Base-by-base conservation (phyloP, 2,888 invertebrate species). In the Xylota sylvarum region DNA sequence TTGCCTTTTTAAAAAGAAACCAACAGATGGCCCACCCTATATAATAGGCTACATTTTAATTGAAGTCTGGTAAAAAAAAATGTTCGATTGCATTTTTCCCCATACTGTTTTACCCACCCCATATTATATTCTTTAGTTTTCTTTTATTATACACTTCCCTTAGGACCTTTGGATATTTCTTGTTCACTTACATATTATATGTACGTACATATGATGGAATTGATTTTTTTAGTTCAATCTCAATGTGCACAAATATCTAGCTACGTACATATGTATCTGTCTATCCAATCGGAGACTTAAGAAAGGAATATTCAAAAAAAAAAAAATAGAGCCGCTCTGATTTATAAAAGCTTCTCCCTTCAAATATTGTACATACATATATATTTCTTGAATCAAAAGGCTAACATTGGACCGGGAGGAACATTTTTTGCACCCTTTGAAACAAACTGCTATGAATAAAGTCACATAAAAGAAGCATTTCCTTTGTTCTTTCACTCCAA, bases 241-340 rank as follows among this genome's bases (percentile, higher is more conserved):
- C 5, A 52, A n/a, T 30, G 43, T 48, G 14, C 46, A 60, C n/a
- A n/a, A n/a, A n/a, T 7, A 60, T n/a, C 30, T 55, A 73, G 56
- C 70, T 70, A 73, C 58, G 70, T 37, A 30, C 19, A 56, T 48
- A 27, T 60, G 46, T 65, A 52, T 76, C n/a, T n/a, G 65, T 17
- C 9, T 14, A 9, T 56, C 35, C 17, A 17, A 56, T 35, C 35
- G 56, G 17, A 14, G 27, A 32, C 32, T 32, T 7, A 3, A 32
- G 14, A n/a, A n/a, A 7, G 32, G 12, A 14, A 5, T 6, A 55
- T n/a, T 14, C n/a, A n/a, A n/a, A n/a, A 27, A 5, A 5, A 55
- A 55, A 55, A 32, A 55, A 14, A 5, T 32, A 14, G 14, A 55
- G 27, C 32, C 7, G 55, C 30, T 55, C 7, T n/a, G 55, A 55